Base-by-base conservation (phyloP, 1,140 invertebrate genomes). In the Drosophila asahinai region DNA sequence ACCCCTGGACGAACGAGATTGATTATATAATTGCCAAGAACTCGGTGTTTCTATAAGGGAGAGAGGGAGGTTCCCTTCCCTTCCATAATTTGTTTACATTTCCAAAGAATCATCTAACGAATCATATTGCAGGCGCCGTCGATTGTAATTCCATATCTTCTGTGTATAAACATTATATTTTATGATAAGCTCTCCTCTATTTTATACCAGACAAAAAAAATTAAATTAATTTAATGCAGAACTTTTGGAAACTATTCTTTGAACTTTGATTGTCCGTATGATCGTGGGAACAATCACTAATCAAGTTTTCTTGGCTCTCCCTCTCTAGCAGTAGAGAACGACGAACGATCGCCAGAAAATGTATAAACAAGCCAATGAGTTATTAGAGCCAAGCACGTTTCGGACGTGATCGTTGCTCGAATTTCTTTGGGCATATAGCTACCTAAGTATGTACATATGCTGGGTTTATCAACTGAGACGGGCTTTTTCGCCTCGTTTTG, bases 1-100 rank as follows among this genome's bases (percentile, higher is more conserved):
- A 98, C 94, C 97, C 97, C 0, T 98, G 97, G 97, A 98, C 97
- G 9, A 98, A 97, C 94, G 97, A 98, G 83, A 95, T 97, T 65
- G 97, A 98, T 86, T 98, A 96, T 91, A 94, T 98, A 52, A 96
- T 98, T 73, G 96, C 97, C 0, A 97, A 97, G 93, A 98, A 98
- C 93, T 96, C 95, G 1, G 94, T 97, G 38, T 94, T 97, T 70
- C 94, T 95, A 94, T 96, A 94, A 94, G 51, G n/a, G 2, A n/a
- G 2, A n/a, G 7, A 14, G 8, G 7, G 11, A 19, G n/a, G 27
- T 30, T 57, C 9, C 40, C 27, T 9, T 4, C 61, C 0, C 25
- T n/a, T 27, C 48, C 48, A 27, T 43, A 6, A 17, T 27, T 43
- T 40, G 25, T 36, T 25, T 57, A 57, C 62, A 47, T 36, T 60